Base-by-base conservation (phyloP, 1,140 invertebrate species). In the Phthorimaea operculella region DNA sequence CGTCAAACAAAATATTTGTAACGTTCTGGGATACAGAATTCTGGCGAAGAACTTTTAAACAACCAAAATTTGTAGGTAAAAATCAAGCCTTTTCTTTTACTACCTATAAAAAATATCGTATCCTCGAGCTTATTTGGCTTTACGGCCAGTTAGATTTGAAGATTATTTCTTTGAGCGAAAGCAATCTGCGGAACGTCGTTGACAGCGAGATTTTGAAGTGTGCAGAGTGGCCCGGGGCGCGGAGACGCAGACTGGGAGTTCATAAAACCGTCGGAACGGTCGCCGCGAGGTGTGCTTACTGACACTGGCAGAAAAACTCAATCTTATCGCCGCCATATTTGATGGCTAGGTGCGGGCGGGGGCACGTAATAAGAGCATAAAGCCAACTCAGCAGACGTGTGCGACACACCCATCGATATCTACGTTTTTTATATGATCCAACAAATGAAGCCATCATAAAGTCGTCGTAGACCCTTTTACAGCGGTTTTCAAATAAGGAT, bases 111-210 rank as follows among this genome's bases (percentile, higher is more conserved):
- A 39, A 39, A 12, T 12, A 39, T 12, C 36, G 36, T 39, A 39
- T 59, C 33, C 45, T 59, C 42, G 54, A 58, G 33, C 49, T 59
- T 52, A 52, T 59, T 59, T 42, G 15, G 44, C 44, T 59, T 55
- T 59, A 59, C 52, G 57, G 53, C 57, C 57, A 58, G 56, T 58
- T 58, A 58, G 45, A 54, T 58, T 55, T 52, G 50, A 52, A 59
- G 53, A 59, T 59, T 59, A 59, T 44, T 59, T 36, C 52, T 36
- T 11, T 34, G 48, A 5, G 21, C n/a, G 11, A 17, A 59, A 42
- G 50, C 50, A 18, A 53, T 47, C 44, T 47, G 14, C 12, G 16
- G 52, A 60, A 55, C 49, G 55, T 49, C 51, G 50, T 50, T 55
- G 58, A 55, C 54, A 53, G 44, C 51, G 54, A 39, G 49, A 52